Percentiles rank a stretch among this genome's conserved stretches.
phyloP scores from a whole-genome alignment of 2,797 vertebrate genomes.

The Danio jaintianensis region DNA sequence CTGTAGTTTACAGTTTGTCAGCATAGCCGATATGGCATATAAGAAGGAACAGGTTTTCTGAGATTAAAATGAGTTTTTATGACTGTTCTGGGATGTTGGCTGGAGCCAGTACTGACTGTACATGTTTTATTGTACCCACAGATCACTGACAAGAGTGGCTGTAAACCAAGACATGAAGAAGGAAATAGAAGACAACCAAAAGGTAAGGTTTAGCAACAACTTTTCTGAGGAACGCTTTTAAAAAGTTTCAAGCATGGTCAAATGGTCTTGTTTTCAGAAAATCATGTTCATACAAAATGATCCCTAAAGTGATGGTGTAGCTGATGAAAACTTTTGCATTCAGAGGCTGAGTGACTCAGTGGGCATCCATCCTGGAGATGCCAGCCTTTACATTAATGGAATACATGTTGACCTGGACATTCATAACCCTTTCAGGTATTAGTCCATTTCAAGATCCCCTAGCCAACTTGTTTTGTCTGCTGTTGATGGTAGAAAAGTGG shows the following conservation, averaged over 20 bases:
- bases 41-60: conserved; percentile 71
- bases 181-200: conserved; percentile 97
- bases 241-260: conserved; percentile 42
- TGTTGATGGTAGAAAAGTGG: neutral
- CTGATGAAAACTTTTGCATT: conserved; percentile 43
- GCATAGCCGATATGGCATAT: conserved; percentile 70
- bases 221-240: conserved; percentile 51
- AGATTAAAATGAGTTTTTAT: conserved; percentile 81
- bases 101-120: conserved; percentile 78
- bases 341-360: conserved; percentile 85
- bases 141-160: conserved; percentile 90
- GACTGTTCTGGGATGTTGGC: conserved; percentile 70
- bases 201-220: conserved; percentile 81
- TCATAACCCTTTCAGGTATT: conserved; percentile 93
- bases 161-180: conserved; percentile 90
- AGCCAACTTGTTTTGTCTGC: neutral
- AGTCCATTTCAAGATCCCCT: conserved; percentile 41
- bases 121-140: conserved; percentile 85
- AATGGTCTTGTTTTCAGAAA: conserved; percentile 29
- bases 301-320: neutral
- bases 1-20: conserved; percentile 74
- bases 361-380: conserved; percentile 89
- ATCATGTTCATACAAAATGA: neutral
- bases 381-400: conserved; percentile 92
- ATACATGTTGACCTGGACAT: conserved; percentile 87